phyloP scores from a whole-genome alignment of 2,113 vertebrate genomes.

The Pantherophis guttatus region DNA sequence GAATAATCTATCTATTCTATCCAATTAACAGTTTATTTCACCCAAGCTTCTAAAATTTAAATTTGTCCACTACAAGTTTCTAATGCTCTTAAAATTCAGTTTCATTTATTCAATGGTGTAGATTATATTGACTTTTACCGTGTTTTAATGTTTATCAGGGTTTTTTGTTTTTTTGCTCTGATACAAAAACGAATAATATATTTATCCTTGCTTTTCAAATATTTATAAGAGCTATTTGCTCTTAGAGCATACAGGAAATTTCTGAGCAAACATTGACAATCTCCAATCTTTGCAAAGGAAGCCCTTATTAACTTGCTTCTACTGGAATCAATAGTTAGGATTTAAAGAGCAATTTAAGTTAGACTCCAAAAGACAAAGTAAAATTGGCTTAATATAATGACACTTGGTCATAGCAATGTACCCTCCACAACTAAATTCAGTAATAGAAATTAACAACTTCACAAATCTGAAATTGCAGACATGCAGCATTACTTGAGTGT shows the following conservation, averaged over 20 bases:
- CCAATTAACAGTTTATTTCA: not conserved
- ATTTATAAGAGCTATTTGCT: not conserved
- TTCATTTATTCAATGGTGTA: not conserved
- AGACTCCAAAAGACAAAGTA: not conserved
- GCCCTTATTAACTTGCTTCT: not conserved
- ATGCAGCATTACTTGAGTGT: not conserved
- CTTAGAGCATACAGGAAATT: not conserved
- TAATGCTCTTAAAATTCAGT: not conserved
- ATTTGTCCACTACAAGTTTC: not conserved
- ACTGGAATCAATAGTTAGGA: not conserved
- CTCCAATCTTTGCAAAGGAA: not conserved
- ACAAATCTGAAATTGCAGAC: not conserved
- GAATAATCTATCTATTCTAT: not conserved
- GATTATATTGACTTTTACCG: not conserved
- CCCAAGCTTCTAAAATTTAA: not conserved
- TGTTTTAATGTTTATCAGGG: not conserved
- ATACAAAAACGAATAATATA: not conserved
- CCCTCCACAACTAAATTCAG: not conserved
- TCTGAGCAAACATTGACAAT: not conserved
- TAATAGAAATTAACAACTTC: not conserved
- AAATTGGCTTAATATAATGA: not conserved
- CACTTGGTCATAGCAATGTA: not conserved
- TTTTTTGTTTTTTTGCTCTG: not conserved
- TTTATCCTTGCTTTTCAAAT: not conserved
- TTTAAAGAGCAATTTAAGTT: not conserved